Evolutionary conservation across 1,140 invertebrate genomes (phyloP).

Genomic region (Ceratina calcarata): DNA sequence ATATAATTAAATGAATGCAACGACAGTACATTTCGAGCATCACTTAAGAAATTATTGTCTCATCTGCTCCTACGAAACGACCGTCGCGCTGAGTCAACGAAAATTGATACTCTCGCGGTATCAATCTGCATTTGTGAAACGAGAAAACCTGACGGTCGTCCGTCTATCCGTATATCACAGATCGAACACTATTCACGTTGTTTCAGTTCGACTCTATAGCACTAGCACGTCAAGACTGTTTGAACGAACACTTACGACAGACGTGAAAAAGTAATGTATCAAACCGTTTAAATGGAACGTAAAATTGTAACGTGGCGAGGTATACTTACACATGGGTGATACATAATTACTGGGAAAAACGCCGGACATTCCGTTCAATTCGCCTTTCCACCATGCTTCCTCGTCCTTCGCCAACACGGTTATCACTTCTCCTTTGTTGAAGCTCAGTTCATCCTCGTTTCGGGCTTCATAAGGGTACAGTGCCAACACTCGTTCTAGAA

Average conservation of each 20-base stretch:
- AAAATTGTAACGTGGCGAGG: background rate
- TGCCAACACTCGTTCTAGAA: constrained; percentile 93
- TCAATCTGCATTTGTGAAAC: background rate
- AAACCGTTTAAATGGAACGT: constrained; percentile 1
- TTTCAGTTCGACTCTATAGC: background rate
- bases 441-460: constrained; percentile 96
- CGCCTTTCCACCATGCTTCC: constrained; percentile 97
- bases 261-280: background rate
- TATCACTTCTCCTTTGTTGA: constrained; percentile 96
- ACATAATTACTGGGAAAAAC: constrained; percentile 97
- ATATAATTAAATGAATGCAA: background rate
- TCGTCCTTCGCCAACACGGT: constrained; percentile 95
- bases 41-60: background rate
- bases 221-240: background rate
- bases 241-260: constrained; percentile 14
- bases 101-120: background rate
- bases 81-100: constrained; percentile 3
- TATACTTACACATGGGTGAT: constrained; percentile 84
- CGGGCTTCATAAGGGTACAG: constrained; percentile 95
- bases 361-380: constrained; percentile 91
- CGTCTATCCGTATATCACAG: constrained; percentile 61
- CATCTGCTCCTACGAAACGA: constrained; percentile 37
- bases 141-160: constrained; percentile 61
- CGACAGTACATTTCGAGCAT: background rate
- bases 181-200: constrained; percentile 2